Evolutionary conservation across 2,797 vertebrate genomes (phyloP).

Genomic region (Rhabdophis nuchalis): DNA sequence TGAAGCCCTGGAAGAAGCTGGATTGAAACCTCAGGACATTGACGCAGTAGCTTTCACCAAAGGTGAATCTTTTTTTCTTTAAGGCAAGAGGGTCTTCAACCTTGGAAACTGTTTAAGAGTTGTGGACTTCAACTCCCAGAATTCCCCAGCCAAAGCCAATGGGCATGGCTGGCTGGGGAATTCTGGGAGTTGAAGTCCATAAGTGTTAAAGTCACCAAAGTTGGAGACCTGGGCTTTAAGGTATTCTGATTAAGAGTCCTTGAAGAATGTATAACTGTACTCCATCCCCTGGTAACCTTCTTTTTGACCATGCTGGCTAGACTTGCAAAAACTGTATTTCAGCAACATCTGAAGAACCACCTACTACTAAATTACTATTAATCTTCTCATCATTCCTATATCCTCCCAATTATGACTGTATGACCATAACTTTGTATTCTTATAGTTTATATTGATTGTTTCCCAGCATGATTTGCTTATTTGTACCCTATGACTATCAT

Average conservation of each 20-base stretch:
- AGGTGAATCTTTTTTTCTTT: constrained; percentile 64
- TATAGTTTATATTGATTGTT: too few relatives aligned
- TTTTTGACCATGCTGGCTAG: background rate
- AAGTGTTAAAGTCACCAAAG: background rate
- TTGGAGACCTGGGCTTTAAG: background rate
- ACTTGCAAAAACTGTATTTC: background rate
- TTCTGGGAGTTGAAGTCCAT: background rate
- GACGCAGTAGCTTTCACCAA: constrained; percentile 90
- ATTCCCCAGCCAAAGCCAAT: background rate
- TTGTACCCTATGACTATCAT: too few relatives aligned
- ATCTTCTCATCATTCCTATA: too few relatives aligned
- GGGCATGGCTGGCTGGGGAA: background rate
- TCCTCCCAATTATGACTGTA: too few relatives aligned
- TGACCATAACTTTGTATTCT: too few relatives aligned
- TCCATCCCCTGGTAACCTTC: background rate
- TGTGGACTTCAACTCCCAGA: background rate
- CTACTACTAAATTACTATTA: too few relatives aligned
- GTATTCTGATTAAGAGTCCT: background rate
- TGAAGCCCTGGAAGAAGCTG: constrained; percentile 81
- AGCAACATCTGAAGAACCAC: background rate
- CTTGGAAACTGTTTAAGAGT: background rate
- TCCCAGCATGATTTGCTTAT: too few relatives aligned
- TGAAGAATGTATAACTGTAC: background rate
- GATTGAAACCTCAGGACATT: constrained; percentile 76
- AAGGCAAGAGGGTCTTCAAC: background rate